Evolutionary conservation across 2,797 vertebrate genomes (phyloP), one percentile per base, ranked within the genome.

Genomic region (Brachyrhaphis roseni): DNA sequence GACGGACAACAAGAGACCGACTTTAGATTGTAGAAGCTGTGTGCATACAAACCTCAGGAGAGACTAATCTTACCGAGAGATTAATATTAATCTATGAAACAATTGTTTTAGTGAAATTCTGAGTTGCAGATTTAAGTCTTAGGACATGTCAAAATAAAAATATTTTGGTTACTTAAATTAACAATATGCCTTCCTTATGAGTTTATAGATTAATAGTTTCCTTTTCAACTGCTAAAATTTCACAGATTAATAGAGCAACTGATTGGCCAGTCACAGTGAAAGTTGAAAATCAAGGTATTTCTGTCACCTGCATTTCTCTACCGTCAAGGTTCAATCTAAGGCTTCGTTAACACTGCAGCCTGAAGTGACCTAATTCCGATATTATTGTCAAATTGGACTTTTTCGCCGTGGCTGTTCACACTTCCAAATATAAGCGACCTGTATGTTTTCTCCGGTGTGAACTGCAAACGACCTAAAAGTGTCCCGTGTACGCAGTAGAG

Each of bases 1-100:
- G 80, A 39, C 0, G 1, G 49, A 88, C 1, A 62, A 78, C 76
- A 39, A 72, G 39, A 64, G 3, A 31, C 55, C 46, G 31, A 75
- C 39, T n/a, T 62, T 47, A 10, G 5, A 39, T 53, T 64, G 13
- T 11, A 77, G 43, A 13, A 8, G 26, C 15, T 23, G n/a, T 34
- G 59, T 34, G 10, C 57, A 62, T 62, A 34, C 28, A 62, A 31
- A 16, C 28, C 15, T 34, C 15, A 31, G n/a, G 55, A 59, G n/a
- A 59, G 57, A 31, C 1, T 64, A 36, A 36, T 36, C 34, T 36
- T 16, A 64, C 31, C 0, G 8, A 34, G 34, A 39, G 31, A 36
- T 23, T 8, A 34, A 8, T 36, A 20, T 20, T 18, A 18, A 59
- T 28, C 13, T 36, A 64, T 36, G 34, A 16, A 64, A 36, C 16